Evolutionary conservation across 2,888 invertebrate genomes (phyloP), one percentile per base, ranked within the genome.

Genomic region (Galeopsomyia nigrocyanea): DNA sequence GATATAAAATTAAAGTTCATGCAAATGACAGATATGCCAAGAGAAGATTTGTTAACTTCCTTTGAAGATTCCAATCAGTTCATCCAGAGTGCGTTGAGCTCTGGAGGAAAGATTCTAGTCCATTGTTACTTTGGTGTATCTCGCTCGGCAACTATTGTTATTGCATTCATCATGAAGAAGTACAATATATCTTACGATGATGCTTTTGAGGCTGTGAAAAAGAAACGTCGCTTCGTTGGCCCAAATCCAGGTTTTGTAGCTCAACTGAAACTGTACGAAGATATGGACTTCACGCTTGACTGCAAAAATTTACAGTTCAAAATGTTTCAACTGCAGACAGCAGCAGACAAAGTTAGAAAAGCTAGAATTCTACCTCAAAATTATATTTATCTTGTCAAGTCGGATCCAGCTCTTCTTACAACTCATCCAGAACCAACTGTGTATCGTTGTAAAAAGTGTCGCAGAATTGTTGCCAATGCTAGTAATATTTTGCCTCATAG

Each of bases 101-200:
- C 84, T 2, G 89, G 89, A 49, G 93, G 94, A 55, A 91, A 88
- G 71, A 91, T 96, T 7, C 88, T 97, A 16, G 95, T 97, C 1
- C 97, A 98, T 83, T 98, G 97, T 86, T 95, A 95, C 84, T 96
- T 93, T 80, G 97, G 97, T 16, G 93, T 96, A 3, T 97, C 97
- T 0, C 90, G 97, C 67, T 97, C 97, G 84, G 94, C 96, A 0
- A 93, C 96, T 0, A 89, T 96, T 3, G 93, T 96, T 0, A 92
- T 96, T 70, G 96, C 94, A 0, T 96, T 93, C 84, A 87, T 96
- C 14, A 97, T 97, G 97, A 93, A 94, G 82, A 94, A 94, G 79
- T 91, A 95, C 82, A 87, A 90, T n/a, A 84, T 95, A 56, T 90
- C 90, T 71, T 93, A 92, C 78, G 88, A 90, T 49, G 92, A 93